Conservation (phyloP, 2,113 vertebrate species). For the Clinocottus analis region DNA sequence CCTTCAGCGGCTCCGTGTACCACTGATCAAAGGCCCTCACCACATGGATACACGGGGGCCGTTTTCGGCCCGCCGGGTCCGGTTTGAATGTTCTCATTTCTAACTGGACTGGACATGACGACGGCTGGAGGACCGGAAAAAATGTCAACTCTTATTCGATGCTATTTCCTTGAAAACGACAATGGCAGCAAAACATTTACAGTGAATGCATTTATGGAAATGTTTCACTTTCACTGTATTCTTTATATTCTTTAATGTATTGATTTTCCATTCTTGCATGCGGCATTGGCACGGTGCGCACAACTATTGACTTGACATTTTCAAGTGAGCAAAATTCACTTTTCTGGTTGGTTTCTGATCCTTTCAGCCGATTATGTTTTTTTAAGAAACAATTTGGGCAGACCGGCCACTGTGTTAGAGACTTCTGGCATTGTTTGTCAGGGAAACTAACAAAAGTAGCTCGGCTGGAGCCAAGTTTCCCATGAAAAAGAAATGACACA, state of each 20-base stretch:
- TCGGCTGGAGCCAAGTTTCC: constrained; percentile 60
- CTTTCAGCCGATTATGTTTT: constrained; percentile 32
- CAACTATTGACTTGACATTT: background rate
- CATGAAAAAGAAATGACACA: constrained; percentile 59
- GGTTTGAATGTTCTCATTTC: background rate
- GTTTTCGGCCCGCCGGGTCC: background rate
- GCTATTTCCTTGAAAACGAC: background rate
- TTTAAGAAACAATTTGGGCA: constrained; percentile 24
- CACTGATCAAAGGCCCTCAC: background rate
- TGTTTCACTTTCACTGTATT: background rate
- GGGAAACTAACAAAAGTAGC: constrained; percentile 37
- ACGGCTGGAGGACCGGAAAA: background rate
- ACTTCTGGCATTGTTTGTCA: constrained; percentile 34
- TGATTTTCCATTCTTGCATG: background rate
- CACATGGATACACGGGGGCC: background rate
- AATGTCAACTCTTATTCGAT: background rate
- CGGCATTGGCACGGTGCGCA: background rate
- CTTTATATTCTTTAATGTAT: background rate
- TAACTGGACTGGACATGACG: background rate
- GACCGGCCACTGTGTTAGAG: constrained; percentile 14
- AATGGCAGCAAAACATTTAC: background rate
- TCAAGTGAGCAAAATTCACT: background rate
- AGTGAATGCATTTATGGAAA: background rate
- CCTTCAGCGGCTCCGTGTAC: background rate
- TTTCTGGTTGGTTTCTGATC: constrained; percentile 28